phyloP scores from a whole-genome alignment of 2,113 vertebrate genomes.

The Hippocampus comes region DNA sequence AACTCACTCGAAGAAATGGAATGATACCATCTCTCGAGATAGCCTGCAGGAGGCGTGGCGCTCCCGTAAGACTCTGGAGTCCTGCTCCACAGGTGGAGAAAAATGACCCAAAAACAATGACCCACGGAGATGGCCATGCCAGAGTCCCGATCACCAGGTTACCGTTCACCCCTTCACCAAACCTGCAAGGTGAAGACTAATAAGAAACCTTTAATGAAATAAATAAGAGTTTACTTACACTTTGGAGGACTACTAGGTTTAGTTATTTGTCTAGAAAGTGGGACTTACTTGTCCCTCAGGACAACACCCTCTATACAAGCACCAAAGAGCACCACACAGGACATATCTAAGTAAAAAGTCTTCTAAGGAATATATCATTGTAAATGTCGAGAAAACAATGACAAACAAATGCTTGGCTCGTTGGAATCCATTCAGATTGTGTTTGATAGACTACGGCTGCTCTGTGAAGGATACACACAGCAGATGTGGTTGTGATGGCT shows the following conservation, averaged over 20 bases:
- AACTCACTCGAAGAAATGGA: conserved; percentile 87
- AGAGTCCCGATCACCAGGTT: conserved; percentile 95
- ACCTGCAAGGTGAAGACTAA: conserved; percentile 66
- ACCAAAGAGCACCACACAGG: conserved; percentile 86
- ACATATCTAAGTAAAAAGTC: conserved; percentile 79
- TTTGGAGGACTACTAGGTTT: background rate
- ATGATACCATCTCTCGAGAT: conserved; percentile 93
- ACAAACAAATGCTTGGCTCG: background rate
- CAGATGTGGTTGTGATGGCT: conserved; percentile 93
- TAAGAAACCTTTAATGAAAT: background rate
- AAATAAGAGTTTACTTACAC: background rate
- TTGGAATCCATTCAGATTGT: background rate
- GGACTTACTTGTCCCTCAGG: conserved; percentile 89
- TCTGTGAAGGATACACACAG: conserved; percentile 88
- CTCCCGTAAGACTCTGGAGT: conserved; percentile 93
- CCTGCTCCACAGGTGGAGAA: conserved; percentile 95
- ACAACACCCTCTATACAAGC: conserved; percentile 94
- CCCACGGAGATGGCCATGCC: conserved; percentile 94
- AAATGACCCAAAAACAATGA: conserved; percentile 97
- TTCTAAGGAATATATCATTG: conserved; percentile 58
- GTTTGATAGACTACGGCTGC: background rate
- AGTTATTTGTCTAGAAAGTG: background rate
- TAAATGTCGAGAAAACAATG: background rate
- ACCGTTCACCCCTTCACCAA: conserved; percentile 91
- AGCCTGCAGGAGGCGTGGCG: conserved; percentile 91